Conservation (phyloP, 1,140 invertebrate genomes). For the Zaprionus vittiger region DNA sequence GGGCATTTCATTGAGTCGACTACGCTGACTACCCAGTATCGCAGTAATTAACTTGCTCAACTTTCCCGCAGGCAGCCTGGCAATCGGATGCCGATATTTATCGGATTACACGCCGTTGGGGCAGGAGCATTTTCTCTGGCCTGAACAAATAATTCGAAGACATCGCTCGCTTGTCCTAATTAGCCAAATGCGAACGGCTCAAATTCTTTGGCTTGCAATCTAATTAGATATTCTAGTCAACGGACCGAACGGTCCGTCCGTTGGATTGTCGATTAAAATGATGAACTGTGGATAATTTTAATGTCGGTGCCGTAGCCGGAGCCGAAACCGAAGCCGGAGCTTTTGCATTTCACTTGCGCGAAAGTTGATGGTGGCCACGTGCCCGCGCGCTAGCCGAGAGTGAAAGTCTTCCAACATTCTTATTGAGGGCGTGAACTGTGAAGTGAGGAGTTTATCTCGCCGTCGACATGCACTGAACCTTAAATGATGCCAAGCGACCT, state of each 20-base stretch:
- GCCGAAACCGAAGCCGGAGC: slow-evolving; percentile 49
- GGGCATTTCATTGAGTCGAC: not conserved
- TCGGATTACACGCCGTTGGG: slow-evolving; percentile 11
- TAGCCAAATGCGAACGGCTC: slow-evolving; percentile 66
- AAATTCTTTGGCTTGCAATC: slow-evolving; percentile 39
- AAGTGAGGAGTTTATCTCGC: slow-evolving; percentile 14
- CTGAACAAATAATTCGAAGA: slow-evolving; percentile 61
- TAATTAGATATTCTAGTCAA: slow-evolving; percentile 74
- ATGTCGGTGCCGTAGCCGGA: slow-evolving; percentile 47
- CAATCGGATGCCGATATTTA: slow-evolving; percentile 11
- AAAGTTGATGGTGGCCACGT: slow-evolving; percentile 51
- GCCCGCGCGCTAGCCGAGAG: slow-evolving; percentile 28
- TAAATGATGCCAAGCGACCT: slow-evolving; percentile 1
- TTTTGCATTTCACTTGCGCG: slow-evolving; percentile 71
- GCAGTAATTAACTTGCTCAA: slow-evolving; percentile 29
- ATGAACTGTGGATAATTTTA: slow-evolving; percentile 66
- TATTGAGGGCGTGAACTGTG: slow-evolving; percentile 5
- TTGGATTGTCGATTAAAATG: slow-evolving; percentile 61
- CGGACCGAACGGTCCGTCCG: slow-evolving; percentile 9
- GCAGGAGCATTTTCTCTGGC: slow-evolving; percentile 50
- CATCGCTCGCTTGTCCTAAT: slow-evolving; percentile 69
- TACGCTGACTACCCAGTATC: not conserved
- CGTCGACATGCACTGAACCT: slow-evolving; percentile 17
- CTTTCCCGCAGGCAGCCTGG: not conserved
- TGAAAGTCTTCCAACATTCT: slow-evolving; percentile 69